These are phyloP conservation scores for Crypturellus undulatus DNA, from an alignment of 2,113 vertebrate species.

Conservation along the genomic window DNA sequence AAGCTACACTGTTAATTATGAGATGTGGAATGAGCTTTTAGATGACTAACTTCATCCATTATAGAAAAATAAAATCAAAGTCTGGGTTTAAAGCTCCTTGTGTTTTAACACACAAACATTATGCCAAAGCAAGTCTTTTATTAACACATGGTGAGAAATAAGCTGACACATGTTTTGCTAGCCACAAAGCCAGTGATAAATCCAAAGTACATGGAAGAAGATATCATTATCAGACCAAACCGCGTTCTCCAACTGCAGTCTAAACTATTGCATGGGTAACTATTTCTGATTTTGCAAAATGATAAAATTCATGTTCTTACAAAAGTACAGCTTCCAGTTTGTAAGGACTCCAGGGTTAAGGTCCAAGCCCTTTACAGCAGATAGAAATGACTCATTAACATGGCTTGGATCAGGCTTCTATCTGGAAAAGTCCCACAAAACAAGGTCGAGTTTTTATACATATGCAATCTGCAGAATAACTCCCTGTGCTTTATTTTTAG, in stretches of 20 bases:
- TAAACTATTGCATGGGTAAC: background rate
- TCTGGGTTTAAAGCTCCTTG: background rate
- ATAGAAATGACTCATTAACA: conserved; percentile 10
- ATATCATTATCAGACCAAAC: background rate
- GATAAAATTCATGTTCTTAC: background rate
- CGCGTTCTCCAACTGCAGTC: background rate
- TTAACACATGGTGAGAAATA: background rate
- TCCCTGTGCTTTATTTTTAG: background rate
- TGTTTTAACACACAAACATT: background rate
- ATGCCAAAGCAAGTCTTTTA: background rate
- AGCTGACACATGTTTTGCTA: background rate
- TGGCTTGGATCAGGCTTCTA: background rate
- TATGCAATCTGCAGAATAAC: background rate
- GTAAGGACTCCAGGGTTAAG: background rate
- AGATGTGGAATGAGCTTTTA: background rate
- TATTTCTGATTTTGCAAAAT: conserved; percentile 1
- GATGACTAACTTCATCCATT: background rate
- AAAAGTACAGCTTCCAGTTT: background rate
- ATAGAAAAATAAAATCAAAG: background rate
- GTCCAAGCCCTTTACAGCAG: conserved; percentile 12
- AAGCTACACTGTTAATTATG: background rate
- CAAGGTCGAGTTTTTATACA: background rate
- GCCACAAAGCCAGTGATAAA: background rate
- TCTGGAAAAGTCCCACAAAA: conserved; percentile 18
- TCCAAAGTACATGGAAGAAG: background rate